Conservation (phyloP, 2,888 invertebrate genomes). For the Caenorhabditis afra region DNA sequence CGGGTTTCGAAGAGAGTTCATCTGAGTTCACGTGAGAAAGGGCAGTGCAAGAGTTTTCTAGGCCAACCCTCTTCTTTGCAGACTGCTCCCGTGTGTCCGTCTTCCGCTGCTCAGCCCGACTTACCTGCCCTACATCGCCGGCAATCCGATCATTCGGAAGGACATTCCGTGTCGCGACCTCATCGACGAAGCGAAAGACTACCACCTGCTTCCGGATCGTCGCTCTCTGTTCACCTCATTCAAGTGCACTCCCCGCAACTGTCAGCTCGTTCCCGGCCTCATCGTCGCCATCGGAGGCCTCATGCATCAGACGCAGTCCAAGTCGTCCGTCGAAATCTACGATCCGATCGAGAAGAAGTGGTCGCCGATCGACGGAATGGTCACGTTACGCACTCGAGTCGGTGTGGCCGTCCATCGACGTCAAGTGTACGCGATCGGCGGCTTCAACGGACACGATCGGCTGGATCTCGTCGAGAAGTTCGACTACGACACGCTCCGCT, state of each 20-base stretch:
- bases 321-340: conserved; percentile 90
- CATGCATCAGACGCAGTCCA: conserved; percentile 86
- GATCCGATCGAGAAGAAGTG: conserved; percentile 87
- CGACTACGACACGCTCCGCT: conserved; percentile 47
- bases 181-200: conserved; percentile 91
- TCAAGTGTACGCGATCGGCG: conserved; percentile 86
- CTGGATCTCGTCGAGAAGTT: conserved; percentile 88
- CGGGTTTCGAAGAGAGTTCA: too few species aligned
- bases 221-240: conserved; percentile 86
- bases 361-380: conserved; percentile 88
- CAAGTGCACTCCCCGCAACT: conserved; percentile 86
- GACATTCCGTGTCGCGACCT: conserved; percentile 83
- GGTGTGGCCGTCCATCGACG: conserved; percentile 90
- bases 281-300: conserved; percentile 83
- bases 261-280: conserved; percentile 84
- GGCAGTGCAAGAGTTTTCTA: not conserved
- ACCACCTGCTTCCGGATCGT: conserved; percentile 90
- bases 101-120: conserved; percentile 89
- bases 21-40: too few species aligned
- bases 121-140: conserved; percentile 86
- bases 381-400: conserved; percentile 87
- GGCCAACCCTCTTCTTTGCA: too few species aligned
- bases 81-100: conserved; percentile 87
- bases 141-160: conserved; percentile 83
- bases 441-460: conserved; percentile 90